Conservation (phyloP, 1,140 invertebrate species). For the Steinernema khuongi region DNA sequence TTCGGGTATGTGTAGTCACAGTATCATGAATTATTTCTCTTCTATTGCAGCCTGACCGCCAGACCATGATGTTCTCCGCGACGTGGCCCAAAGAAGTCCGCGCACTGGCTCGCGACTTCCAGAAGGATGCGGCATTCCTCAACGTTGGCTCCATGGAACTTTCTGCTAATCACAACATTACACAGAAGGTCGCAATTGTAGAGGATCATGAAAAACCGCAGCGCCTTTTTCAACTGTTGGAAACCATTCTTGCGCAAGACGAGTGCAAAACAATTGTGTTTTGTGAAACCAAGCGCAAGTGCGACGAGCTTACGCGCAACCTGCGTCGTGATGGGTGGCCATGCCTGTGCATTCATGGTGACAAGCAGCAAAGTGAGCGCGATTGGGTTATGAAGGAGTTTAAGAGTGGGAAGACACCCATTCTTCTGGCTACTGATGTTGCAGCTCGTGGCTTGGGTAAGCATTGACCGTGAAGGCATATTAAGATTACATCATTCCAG, state of each 20-base stretch:
- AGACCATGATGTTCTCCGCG: too few relatives aligned
- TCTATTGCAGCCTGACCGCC: conserved; percentile 75
- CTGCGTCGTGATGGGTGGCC: conserved; percentile 88
- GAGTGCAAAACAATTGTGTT: conserved; percentile 71
- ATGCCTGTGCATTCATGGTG: conserved; percentile 65
- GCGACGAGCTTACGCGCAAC: conserved; percentile 84
- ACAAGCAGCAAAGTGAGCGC: conserved; percentile 64
- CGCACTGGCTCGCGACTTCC: conserved; percentile 84
- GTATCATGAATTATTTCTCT: too few relatives aligned
- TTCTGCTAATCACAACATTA: conserved; percentile 94
- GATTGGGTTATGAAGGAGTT: conserved; percentile 63
- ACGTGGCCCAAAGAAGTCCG: conserved; percentile 96
- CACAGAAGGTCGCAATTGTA: too few relatives aligned
- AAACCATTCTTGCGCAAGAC: conserved; percentile 20
- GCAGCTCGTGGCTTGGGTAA: too few relatives aligned
- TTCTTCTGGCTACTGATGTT: too few relatives aligned
- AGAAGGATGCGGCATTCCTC: conserved; percentile 81
- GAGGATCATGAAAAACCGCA: conserved; percentile 48
- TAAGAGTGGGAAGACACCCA: conserved; percentile 98
- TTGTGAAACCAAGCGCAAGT: conserved; percentile 91
- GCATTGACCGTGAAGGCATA: too few relatives aligned
- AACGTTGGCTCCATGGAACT: too few relatives aligned
- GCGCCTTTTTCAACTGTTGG: too few relatives aligned
- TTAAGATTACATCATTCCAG: too few relatives aligned
- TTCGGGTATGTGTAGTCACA: too few relatives aligned